Evolutionary conservation across 2,113 vertebrate genomes (phyloP).

Genomic region (Neodontobutis hainanensis): DNA sequence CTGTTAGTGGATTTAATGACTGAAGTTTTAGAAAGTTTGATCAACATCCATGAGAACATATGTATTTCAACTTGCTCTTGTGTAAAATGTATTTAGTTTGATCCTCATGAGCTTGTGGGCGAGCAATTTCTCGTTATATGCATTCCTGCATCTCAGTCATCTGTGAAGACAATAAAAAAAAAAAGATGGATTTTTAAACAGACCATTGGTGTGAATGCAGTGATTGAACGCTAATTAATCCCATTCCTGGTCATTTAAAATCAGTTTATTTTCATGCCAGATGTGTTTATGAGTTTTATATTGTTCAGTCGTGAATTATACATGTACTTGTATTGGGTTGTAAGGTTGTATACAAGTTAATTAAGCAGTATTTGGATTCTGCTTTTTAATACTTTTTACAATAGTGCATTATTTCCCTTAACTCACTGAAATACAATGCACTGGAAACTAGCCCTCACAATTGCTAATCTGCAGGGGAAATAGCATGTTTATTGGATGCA

Average conservation of each 20-base stretch:
- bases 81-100: constrained; percentile 22
- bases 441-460: neutral
- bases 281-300: constrained; percentile 12
- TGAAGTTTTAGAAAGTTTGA: constrained; percentile 16
- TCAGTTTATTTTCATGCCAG: constrained; percentile 9
- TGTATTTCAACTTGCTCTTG: neutral
- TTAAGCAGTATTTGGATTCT: neutral
- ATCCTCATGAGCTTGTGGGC: constrained; percentile 32
- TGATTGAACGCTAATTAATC: constrained; percentile 38
- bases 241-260: constrained; percentile 12
- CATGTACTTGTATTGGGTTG: neutral
- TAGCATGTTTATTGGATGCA: constrained; percentile 19
- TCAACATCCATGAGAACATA: constrained; percentile 21
- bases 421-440: neutral
- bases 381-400: no score
- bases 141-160: constrained; percentile 53
- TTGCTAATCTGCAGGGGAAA: constrained; percentile 24
- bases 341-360: no score
- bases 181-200: constrained; percentile 13
- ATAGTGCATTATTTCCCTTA: constrained; percentile 16
- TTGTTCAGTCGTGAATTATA: constrained; percentile 3
- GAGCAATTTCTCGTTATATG: constrained; percentile 41
- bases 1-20: neutral
- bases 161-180: constrained; percentile 42
- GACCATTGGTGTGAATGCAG: constrained; percentile 9